Evolutionary conservation across 1,140 invertebrate genomes (phyloP).

Genomic region (Aphelenchoides besseyi): DNA sequence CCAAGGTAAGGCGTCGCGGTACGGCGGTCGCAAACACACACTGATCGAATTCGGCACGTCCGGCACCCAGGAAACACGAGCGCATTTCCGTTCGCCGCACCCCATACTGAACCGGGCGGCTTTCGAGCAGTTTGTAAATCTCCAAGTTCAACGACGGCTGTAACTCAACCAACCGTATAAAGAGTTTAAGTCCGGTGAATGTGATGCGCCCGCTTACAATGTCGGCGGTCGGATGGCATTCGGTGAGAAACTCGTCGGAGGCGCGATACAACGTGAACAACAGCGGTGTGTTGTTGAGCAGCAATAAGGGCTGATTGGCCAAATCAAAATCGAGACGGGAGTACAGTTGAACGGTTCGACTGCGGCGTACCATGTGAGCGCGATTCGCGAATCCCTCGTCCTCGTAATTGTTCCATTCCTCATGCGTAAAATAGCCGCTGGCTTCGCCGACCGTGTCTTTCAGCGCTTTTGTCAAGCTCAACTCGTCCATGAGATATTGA

Average conservation of each 20-base stretch:
- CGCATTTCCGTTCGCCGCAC: constrained; percentile 23
- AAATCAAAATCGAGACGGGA: constrained; percentile 42
- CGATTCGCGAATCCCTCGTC: constrained; percentile 27
- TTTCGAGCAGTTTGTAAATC: constrained; percentile 19
- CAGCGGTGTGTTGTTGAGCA: constrained; percentile 32
- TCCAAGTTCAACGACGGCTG: constrained; percentile 29
- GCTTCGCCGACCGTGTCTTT: constrained; percentile 24
- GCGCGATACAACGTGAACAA: constrained; percentile 26
- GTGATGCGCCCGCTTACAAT: neutral
- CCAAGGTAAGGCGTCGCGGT: constrained; percentile 18
- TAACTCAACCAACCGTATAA: constrained; percentile 25
- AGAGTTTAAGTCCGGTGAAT: constrained; percentile 21
- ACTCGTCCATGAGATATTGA: constrained; percentile 29
- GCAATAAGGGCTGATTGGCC: constrained; percentile 27
- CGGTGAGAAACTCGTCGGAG: constrained; percentile 24
- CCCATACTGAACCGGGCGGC: constrained; percentile 24
- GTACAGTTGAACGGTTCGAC: constrained; percentile 20
- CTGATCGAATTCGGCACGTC: constrained; percentile 25
- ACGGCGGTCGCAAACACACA: neutral
- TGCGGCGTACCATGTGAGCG: neutral
- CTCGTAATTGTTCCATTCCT: neutral
- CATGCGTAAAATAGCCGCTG: constrained; percentile 23
- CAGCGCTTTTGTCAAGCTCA: constrained; percentile 1
- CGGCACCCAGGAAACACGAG: neutral
- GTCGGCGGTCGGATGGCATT: neutral